Base-by-base conservation (phyloP, 2,888 invertebrate species). In the Magallana nippona region DNA sequence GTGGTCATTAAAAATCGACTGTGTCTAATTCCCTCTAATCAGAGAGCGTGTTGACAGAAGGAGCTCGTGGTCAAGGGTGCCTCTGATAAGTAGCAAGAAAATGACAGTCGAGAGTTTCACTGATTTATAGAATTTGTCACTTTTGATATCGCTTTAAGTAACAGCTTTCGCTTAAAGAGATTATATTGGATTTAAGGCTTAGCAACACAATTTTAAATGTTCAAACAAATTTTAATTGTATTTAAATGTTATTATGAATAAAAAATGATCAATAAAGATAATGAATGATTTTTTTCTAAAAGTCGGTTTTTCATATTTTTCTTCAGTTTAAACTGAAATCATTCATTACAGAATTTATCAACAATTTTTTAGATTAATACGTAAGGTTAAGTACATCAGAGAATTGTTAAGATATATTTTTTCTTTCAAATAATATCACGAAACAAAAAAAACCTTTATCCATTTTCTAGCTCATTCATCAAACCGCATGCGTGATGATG, bases 1-100 rank as follows among this genome's bases (percentile, higher is more conserved):
- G 63, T 63, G 63, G 63, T 63, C 63, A 63, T 63, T 63, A 63
- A 63, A 63, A 63, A 22, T 63, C 63, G 63, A 63, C 63, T 63
- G 63, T 63, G 63, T 63, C 63, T 63, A 63, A 63, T 63, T 63
- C 22, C 13, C 63, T 2, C 63, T 63, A 63, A 63, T 63, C 63
- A 63, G 63, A 11, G 63, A 27, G 3, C 10, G 22, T 63, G 63
- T 63, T 63, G 63, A 63, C 63, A 63, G 63, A 63, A 10, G 63
- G 2, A 15, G 22, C 15, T 63, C 63, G 15, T 22, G 15, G 27
- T 22, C 22, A 3, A 1, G 63, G 27, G 2, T 22, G 63, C 27
- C 63, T 22, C 63, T 63, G 63, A 63, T 63, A 63, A 63, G 22
- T 63, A 63, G 27, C 60, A 3, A 8, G 60, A 60, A 60, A 60